These are phyloP conservation scores for Agrotis exclamationis DNA, from an alignment of 2,888 invertebrate genomes.

Conservation along the genomic window DNA sequence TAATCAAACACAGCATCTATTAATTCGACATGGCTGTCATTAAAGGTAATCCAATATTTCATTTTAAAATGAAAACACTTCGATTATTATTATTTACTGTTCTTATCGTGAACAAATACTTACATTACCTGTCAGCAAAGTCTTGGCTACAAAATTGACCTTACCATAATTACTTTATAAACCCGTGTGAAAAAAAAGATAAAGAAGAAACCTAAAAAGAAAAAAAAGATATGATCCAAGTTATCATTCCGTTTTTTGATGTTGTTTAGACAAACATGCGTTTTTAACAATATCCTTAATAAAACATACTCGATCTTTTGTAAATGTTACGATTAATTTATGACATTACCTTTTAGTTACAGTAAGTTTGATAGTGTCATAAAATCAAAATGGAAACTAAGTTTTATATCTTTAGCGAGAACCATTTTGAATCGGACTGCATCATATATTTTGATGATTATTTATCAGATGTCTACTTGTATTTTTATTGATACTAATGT, in stretches of 20 bases:
- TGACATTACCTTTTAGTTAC: slow-evolving; percentile 61
- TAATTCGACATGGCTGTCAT: slow-evolving; percentile 50
- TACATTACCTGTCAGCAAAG: slow-evolving; percentile 42
- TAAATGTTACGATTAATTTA: slow-evolving; percentile 59
- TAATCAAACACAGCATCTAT: slow-evolving; percentile 30
- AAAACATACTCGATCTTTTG: slow-evolving; percentile 60
- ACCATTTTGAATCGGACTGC: slow-evolving; percentile 55
- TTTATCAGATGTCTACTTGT: slow-evolving; percentile 62
- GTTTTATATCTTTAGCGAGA: slow-evolving; percentile 66
- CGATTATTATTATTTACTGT: slow-evolving; percentile 55
- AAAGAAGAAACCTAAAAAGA: background rate
- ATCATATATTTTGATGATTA: slow-evolving; percentile 62
- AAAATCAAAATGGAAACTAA: slow-evolving; percentile 69
- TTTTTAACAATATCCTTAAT: slow-evolving; percentile 58
- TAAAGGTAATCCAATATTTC: slow-evolving; percentile 52
- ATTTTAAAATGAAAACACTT: slow-evolving; percentile 46
- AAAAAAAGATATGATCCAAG: slow-evolving; percentile 6
- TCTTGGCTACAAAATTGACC: slow-evolving; percentile 44
- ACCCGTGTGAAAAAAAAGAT: background rate
- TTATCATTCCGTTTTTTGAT: slow-evolving; percentile 17
- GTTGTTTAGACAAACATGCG: slow-evolving; percentile 51
- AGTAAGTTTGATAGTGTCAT: slow-evolving; percentile 66
- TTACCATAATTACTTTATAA: slow-evolving; percentile 26
- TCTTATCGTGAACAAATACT: slow-evolving; percentile 54
- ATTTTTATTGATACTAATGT: slow-evolving; percentile 57